phyloP scores from a whole-genome alignment of 2,797 vertebrate genomes.

The Protosalanx chinensis region DNA sequence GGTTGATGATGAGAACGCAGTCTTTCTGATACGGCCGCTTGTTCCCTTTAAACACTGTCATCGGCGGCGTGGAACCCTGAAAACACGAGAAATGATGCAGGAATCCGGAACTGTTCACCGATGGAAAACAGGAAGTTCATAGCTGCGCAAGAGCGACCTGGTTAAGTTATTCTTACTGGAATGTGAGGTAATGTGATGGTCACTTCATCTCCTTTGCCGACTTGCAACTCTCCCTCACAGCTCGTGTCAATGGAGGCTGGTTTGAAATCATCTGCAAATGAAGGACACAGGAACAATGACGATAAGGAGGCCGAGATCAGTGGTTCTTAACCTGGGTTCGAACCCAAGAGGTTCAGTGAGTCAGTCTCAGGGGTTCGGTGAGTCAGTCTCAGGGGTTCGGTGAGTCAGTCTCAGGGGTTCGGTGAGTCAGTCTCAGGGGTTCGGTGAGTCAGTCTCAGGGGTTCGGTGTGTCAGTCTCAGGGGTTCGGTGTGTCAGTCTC shows the following conservation, averaged over 20 bases:
- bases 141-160: not conserved
- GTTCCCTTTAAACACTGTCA: slow-evolving; percentile 99
- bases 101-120: not conserved
- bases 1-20: slow-evolving; percentile 97
- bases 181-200: slow-evolving; percentile 98
- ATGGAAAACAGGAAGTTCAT: not conserved
- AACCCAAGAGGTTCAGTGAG: no score
- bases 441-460: no score
- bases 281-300: no score
- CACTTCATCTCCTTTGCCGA: slow-evolving; percentile 98
- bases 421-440: no score
- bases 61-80: slow-evolving; percentile 94
- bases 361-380: no score
- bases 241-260: slow-evolving; percentile 96
- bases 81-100: slow-evolving; percentile 19
- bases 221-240: slow-evolving; percentile 94
- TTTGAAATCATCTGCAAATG: slow-evolving; percentile 91
- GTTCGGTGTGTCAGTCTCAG: no score
- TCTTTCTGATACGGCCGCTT: slow-evolving; percentile 98
- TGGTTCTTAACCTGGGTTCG: no score
- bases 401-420: no score
- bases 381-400: no score
- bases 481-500: no score
- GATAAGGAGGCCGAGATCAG: no score
- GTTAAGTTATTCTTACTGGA: slow-evolving; percentile 71